These are phyloP conservation scores for Caenorhabditis panamensis DNA, from an alignment of 2,888 invertebrate genomes.

Conservation along the genomic window DNA sequence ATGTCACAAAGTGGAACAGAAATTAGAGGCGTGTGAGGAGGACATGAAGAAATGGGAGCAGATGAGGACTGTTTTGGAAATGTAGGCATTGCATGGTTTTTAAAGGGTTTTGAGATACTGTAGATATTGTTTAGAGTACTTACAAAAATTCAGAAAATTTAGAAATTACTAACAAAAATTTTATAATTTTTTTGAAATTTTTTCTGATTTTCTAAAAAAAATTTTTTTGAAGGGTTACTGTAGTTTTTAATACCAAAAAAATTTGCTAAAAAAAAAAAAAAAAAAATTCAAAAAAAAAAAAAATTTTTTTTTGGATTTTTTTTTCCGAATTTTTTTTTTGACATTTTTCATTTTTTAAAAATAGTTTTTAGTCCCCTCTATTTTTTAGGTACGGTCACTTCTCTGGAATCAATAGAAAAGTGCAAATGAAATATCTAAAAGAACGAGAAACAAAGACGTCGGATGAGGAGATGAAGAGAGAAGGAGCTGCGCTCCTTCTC, in stretches of 20 bases:
- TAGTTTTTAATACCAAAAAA: too few species aligned
- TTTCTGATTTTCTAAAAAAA: too few species aligned
- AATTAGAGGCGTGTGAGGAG: slow-evolving; percentile 86
- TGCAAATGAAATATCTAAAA: slow-evolving; percentile 98
- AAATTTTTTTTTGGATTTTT: too few species aligned
- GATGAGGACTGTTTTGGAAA: slow-evolving; percentile 97
- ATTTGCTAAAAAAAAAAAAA: too few species aligned
- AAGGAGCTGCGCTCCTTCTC: slow-evolving; percentile 93
- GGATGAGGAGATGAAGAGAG: slow-evolving; percentile 49
- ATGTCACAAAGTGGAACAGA: slow-evolving; percentile 63
- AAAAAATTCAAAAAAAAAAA: too few species aligned
- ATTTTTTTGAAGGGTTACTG: too few species aligned
- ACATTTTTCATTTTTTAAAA: not conserved
- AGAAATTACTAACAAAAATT: too few species aligned
- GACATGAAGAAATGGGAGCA: slow-evolving; percentile 89
- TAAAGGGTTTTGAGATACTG: too few species aligned
- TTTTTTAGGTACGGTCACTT: slow-evolving; percentile 94
- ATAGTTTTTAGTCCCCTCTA: too few species aligned
- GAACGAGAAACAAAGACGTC: slow-evolving; percentile 67
- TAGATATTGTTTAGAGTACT: too few species aligned
- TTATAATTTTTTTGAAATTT: not conserved
- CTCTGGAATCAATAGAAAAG: slow-evolving; percentile 99
- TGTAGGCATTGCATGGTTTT: slow-evolving; percentile 85
- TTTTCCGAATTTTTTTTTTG: too few species aligned
- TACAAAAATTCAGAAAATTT: too few species aligned